Evolutionary conservation across 2,797 vertebrate genomes (phyloP).

Genomic region (Parotocinclus haroldoi): DNA sequence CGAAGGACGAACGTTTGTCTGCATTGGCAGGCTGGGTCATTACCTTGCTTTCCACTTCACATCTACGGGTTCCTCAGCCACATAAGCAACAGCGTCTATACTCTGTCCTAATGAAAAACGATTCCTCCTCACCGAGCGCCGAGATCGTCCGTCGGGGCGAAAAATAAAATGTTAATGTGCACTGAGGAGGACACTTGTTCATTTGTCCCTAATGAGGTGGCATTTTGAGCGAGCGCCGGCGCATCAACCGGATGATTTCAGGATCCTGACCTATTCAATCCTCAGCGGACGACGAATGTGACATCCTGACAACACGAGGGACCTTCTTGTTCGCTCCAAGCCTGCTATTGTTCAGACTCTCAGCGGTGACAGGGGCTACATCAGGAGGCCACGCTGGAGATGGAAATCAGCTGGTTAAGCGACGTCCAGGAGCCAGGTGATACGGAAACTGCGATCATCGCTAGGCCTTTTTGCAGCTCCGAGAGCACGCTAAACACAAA

Average conservation of each 20-base stretch:
- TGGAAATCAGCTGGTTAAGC: not conserved
- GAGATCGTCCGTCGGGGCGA: constrained; percentile 27
- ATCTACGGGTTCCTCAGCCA: not conserved
- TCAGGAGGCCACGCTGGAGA: not conserved
- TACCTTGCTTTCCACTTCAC: too few relatives aligned
- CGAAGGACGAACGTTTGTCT: too few relatives aligned
- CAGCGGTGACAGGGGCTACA: not conserved
- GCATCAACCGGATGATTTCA: constrained; percentile 32
- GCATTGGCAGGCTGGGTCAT: too few relatives aligned
- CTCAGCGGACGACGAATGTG: not conserved
- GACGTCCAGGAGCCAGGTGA: not conserved
- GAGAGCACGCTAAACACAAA: too few relatives aligned
- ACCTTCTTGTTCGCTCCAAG: constrained; percentile 1
- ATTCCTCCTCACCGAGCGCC: constrained; percentile 14
- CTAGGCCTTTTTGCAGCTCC: too few relatives aligned
- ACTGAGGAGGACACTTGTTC: constrained; percentile 24
- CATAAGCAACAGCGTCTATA: constrained; percentile 1
- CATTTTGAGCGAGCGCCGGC: constrained; percentile 32
- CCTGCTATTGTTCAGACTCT: not conserved
- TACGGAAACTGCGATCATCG: too few relatives aligned
- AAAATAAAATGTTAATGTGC: constrained; percentile 39
- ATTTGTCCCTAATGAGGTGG: constrained; percentile 40
- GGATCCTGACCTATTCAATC: constrained; percentile 31
- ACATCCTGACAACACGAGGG: constrained; percentile 6
- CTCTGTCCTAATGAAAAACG: constrained; percentile 25